A percentile compares a stretch with the other conserved stretches of the same genome.
These are phyloP conservation scores for Battus philenor DNA, from an alignment of 1,140 invertebrate genomes.

Conservation along the genomic window DNA sequence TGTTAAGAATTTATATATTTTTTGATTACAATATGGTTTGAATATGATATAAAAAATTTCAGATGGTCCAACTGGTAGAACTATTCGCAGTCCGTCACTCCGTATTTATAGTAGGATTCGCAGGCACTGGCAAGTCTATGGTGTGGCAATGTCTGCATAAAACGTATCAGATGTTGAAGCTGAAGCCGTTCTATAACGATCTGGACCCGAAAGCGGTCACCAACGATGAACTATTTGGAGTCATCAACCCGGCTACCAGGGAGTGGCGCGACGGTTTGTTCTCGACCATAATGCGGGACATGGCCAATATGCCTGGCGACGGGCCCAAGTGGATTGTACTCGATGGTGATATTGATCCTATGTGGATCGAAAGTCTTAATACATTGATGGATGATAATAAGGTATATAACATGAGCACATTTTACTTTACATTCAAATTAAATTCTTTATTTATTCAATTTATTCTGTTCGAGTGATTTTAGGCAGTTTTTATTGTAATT, in stretches of 20 bases:
- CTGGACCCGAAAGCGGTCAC: constrained; percentile 97
- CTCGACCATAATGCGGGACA: constrained; percentile 94
- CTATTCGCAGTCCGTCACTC: constrained; percentile 95
- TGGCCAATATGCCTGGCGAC: constrained; percentile 90
- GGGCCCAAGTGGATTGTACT: constrained; percentile 97
- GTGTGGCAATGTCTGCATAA: constrained; percentile 94
- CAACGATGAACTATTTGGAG: constrained; percentile 96
- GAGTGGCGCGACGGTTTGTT: constrained; percentile 98
- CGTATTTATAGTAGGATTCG: constrained; percentile 93
- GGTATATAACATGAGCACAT: constrained; percentile 51
- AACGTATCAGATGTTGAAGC: constrained; percentile 86
- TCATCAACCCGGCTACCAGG: constrained; percentile 95
- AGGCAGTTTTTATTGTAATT: too few species aligned
- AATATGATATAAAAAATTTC: too few species aligned
- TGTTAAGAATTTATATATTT: too few species aligned
- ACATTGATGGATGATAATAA: constrained; percentile 92
- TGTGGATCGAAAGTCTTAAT: constrained; percentile 98
- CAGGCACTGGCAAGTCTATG: constrained; percentile 95
- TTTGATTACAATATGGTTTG: too few species aligned
- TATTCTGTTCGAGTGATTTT: too few species aligned
- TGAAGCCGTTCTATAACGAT: constrained; percentile 91
- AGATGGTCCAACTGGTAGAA: constrained; percentile 94
- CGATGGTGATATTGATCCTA: constrained; percentile 97
- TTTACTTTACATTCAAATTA: too few species aligned
- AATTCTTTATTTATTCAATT: too few species aligned